Conservation (phyloP, 2,888 invertebrate species). For the Physocephala rufipes region DNA sequence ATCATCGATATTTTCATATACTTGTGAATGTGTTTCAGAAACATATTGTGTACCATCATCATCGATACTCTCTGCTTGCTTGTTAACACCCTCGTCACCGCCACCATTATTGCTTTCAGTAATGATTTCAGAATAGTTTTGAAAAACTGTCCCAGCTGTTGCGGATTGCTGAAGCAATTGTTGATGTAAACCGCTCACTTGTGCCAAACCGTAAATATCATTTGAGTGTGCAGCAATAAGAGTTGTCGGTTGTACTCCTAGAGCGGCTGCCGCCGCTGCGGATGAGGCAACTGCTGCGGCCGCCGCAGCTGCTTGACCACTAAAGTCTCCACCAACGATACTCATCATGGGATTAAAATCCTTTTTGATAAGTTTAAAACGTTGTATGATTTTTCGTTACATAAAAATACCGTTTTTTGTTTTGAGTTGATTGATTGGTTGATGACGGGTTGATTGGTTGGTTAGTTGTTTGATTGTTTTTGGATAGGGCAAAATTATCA, state of each 20-base stretch:
- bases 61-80: slow-evolving; percentile 37
- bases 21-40: slow-evolving; percentile 53
- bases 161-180: slow-evolving; percentile 62
- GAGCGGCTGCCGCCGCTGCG: slow-evolving; percentile 48
- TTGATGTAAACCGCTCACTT: slow-evolving; percentile 63
- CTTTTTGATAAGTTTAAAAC: slow-evolving; percentile 54
- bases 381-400: not conserved
- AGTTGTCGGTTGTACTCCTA: slow-evolving; percentile 59
- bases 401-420: slow-evolving; percentile 18
- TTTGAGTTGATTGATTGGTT: slow-evolving; percentile 33
- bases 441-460: too few species aligned
- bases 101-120: slow-evolving; percentile 51
- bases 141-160: slow-evolving; percentile 60
- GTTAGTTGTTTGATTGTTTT: too few species aligned
- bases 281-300: slow-evolving; percentile 49
- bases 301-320: slow-evolving; percentile 61
- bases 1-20: slow-evolving; percentile 57
- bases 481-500: slow-evolving; percentile 48
- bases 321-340: slow-evolving; percentile 66
- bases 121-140: slow-evolving; percentile 60
- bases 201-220: slow-evolving; percentile 62
- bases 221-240: slow-evolving; percentile 59
- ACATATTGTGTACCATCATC: slow-evolving; percentile 47
- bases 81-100: slow-evolving; percentile 43
- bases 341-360: slow-evolving; percentile 67